Base-by-base conservation (phyloP, 2,797 vertebrate genomes). In the Sandelia bainsii region DNA sequence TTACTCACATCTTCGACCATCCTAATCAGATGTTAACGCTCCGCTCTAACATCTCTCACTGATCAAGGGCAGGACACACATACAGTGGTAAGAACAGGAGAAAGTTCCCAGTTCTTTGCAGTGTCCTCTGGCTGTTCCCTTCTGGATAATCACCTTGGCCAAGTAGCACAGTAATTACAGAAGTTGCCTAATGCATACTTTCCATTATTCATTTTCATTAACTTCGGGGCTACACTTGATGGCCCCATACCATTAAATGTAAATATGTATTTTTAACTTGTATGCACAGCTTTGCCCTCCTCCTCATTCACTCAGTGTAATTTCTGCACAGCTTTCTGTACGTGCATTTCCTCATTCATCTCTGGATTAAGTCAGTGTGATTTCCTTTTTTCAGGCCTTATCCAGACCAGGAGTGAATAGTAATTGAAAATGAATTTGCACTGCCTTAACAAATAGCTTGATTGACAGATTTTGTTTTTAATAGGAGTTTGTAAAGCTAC, bases 391-490 rank as follows among this genome's bases (percentile, higher is more conserved):
- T 80, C 66, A 66, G 71, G 86, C 70, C 80, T 90, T 63, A 70
- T 85, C 77, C 87, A 57, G 87, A 81, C 72, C 93, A 85, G 77
- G 83, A 91, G 75, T 89, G 87, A 92, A 91, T 84, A 83, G 80
- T 93, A 93, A 92, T 92, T 91, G 84, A 91, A 93, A 94, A 87
- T 92, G 88, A 90, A 91, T 95, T 95, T 92, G 91, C 85, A 86
- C 92, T 85, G 82, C 78, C 87, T 88, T 84, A 93, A 90, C 83
- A 94, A 95, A 91, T 82, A 92, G 51, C 83, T 80, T 91, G 88
- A 89, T 84, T 88, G 89, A 86, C 91, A 84, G 63, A 83, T 94
- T 85, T 85, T 89, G 83, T 84, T 83, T 84, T 74, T 57, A 92
- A 91, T 82, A 70, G 83, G 72, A 74, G 74, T 91, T 91, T 91